These are phyloP conservation scores for Drosophila mimetica DNA, from an alignment of 2,888 invertebrate genomes.

Conservation along the genomic window DNA sequence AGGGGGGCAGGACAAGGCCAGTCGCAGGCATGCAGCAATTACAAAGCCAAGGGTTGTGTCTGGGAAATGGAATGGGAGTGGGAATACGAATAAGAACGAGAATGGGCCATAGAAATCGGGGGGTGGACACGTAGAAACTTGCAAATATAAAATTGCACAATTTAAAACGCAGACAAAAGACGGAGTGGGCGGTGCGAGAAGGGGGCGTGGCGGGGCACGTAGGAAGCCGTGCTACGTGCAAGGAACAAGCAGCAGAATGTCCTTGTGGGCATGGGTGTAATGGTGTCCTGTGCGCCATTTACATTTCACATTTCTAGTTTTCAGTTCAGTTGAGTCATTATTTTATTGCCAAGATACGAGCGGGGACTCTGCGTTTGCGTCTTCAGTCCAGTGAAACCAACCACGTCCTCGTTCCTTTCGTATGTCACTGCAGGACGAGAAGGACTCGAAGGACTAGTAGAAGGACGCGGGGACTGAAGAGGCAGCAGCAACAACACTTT, in stretches of 20 bases:
- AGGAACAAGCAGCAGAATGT: conserved; percentile 49
- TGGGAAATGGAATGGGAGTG: background rate
- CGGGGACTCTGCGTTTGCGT: conserved; percentile 57
- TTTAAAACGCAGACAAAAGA: conserved; percentile 66
- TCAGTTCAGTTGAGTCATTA: conserved; percentile 82
- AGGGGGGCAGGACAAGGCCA: conserved; percentile 41
- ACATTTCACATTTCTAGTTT: conserved; percentile 80
- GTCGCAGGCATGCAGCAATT: conserved; percentile 70
- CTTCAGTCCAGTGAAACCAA: conserved; percentile 22
- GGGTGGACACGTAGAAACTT: conserved; percentile 64
- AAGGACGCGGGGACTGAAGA: conserved; percentile 16
- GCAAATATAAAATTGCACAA: conserved; percentile 78
- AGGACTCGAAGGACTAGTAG: conserved; percentile 35
- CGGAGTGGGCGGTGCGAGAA: conserved; percentile 16
- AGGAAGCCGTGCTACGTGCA: conserved; percentile 58
- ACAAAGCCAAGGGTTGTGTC: conserved; percentile 49
- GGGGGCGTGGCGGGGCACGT: conserved; percentile 27
- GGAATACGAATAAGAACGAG: background rate
- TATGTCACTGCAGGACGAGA: conserved; percentile 61
- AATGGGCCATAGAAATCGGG: conserved; percentile 4
- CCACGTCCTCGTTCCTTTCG: background rate
- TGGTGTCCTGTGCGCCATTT: conserved; percentile 68
- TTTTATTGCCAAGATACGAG: conserved; percentile 79
- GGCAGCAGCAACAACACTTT: conserved; percentile 61
- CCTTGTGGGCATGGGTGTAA: conserved; percentile 27